These are phyloP conservation scores for Andricus curvator DNA, from an alignment of 2,888 invertebrate genomes.

Conservation along the genomic window DNA sequence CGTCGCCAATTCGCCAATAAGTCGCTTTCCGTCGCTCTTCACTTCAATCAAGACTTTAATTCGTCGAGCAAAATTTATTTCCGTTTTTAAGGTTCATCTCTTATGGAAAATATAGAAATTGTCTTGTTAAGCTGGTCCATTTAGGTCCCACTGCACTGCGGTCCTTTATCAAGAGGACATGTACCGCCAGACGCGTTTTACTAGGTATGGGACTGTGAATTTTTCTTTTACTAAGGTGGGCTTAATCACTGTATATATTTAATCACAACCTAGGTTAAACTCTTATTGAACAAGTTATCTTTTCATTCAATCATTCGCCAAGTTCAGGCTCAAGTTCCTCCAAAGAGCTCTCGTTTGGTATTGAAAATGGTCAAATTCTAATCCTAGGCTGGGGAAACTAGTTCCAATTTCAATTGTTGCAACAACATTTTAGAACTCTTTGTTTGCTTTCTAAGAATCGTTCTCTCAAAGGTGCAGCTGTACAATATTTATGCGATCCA, in stretches of 20 bases:
- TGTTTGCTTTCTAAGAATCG: conserved; percentile 47
- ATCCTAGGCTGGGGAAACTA: neutral
- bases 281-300: neutral
- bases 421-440: conserved; percentile 31
- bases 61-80: neutral
- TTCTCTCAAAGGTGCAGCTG: conserved; percentile 62
- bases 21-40: conserved; percentile 26
- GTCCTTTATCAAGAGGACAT: too few species aligned
- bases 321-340: conserved; percentile 4
- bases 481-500: conserved; percentile 61
- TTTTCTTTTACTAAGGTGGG: too few species aligned
- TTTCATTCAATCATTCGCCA: neutral
- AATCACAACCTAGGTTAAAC: too few species aligned
- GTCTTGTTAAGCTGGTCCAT: too few species aligned
- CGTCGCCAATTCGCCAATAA: neutral
- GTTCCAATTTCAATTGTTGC: neutral
- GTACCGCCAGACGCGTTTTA: too few species aligned
- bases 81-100: neutral
- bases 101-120: too few species aligned
- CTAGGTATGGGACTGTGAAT: too few species aligned
- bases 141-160: too few species aligned
- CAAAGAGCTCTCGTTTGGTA: neutral
- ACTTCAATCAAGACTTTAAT: neutral
- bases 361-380: neutral
- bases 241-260: too few species aligned